A percentile compares a stretch with the other conserved stretches of the same genome.
Conservation (phyloP, 1,140 invertebrate genomes). For the Zaprionus ornatus region DNA sequence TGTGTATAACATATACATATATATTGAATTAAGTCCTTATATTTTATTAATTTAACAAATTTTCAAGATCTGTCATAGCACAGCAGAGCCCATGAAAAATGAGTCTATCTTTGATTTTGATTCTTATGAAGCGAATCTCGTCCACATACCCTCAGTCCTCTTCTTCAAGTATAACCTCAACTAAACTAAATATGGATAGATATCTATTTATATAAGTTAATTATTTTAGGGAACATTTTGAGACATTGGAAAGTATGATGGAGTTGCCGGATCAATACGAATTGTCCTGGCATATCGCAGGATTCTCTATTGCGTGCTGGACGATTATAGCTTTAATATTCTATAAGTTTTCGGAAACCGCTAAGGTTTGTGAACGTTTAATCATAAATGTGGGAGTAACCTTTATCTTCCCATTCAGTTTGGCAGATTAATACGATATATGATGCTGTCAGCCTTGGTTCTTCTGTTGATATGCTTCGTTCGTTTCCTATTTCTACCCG, state of each 20-base stretch:
- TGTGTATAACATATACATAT: slow-evolving; percentile 11
- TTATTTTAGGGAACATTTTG: slow-evolving; percentile 45
- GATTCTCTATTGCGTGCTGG: slow-evolving; percentile 47
- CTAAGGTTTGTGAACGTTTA: slow-evolving; percentile 26
- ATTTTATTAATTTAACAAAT: background rate
- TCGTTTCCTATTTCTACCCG: slow-evolving; percentile 85
- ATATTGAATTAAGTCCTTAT: background rate
- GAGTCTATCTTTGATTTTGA: background rate
- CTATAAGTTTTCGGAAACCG: slow-evolving; percentile 58
- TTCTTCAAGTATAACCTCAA: slow-evolving; percentile 57
- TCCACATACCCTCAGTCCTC: slow-evolving; percentile 66
- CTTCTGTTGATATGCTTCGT: slow-evolving; percentile 51
- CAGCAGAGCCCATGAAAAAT: background rate
- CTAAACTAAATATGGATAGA: background rate
- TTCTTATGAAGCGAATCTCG: background rate
- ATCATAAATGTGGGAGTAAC: background rate
- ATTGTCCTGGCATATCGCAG: slow-evolving; percentile 49
- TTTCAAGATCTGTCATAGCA: slow-evolving; percentile 40
- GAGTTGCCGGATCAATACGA: background rate
- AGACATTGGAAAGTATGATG: background rate
- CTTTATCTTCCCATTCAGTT: slow-evolving; percentile 41
- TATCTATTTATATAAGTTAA: background rate
- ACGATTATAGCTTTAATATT: slow-evolving; percentile 49
- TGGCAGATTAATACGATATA: slow-evolving; percentile 53
- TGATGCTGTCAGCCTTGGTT: slow-evolving; percentile 40